Evolutionary conservation across 2,888 invertebrate genomes (phyloP).

Genomic region (Gortyna flavago): DNA sequence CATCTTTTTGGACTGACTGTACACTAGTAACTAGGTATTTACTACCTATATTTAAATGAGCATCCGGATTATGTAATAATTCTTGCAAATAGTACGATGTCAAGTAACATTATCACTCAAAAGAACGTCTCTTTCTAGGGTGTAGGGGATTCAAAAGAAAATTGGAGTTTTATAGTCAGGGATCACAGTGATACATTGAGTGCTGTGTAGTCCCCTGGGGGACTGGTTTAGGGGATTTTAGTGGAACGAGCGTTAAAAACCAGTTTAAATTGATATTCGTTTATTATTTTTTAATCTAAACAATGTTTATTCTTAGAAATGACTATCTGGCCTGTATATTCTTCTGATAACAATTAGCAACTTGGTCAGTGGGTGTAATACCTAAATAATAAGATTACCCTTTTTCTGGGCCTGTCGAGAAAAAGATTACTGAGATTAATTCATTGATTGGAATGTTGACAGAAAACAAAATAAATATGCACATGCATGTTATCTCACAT

Average conservation of each 20-base stretch:
- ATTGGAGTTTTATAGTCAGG: no score
- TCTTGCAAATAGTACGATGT: slow-evolving; percentile 5
- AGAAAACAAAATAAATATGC: background rate
- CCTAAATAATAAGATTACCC: background rate
- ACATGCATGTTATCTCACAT: background rate
- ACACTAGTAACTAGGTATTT: background rate
- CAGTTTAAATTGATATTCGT: slow-evolving; percentile 55
- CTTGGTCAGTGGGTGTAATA: slow-evolving; percentile 2
- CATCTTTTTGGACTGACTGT: background rate
- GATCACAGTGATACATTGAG: no score
- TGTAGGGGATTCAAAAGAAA: no score
- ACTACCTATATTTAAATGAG: slow-evolving; percentile 16
- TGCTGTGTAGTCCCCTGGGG: no score
- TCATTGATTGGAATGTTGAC: background rate
- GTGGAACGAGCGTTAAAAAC: no score
- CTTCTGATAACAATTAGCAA: background rate
- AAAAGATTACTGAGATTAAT: background rate
- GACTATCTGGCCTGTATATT: slow-evolving; percentile 40
- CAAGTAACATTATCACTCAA: no score
- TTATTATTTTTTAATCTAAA: slow-evolving; percentile 55
- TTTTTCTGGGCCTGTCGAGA: no score
- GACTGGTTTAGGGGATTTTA: no score
- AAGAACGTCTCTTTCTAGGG: no score
- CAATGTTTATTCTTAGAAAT: slow-evolving; percentile 57
- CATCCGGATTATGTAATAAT: background rate